phyloP scores from a whole-genome alignment of 1,140 invertebrate species.

The Calliphora vicina region DNA sequence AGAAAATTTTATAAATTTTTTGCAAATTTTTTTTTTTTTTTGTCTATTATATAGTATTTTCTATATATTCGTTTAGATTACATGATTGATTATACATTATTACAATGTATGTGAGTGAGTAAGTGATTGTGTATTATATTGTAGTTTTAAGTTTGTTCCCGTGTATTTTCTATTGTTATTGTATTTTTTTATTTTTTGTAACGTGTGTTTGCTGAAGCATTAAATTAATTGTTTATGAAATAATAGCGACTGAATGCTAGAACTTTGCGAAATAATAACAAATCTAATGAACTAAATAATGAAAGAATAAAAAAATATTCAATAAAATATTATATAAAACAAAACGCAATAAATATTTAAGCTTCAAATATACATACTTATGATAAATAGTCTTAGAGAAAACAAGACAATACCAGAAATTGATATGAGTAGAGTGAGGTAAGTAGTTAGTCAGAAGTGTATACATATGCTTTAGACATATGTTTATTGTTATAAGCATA shows the following conservation, averaged over 20 bases:
- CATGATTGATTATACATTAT: background rate
- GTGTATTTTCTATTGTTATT: background rate
- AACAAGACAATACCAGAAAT: background rate
- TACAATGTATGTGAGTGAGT: background rate
- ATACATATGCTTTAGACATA: too few relatives aligned
- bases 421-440: background rate
- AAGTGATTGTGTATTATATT: too few relatives aligned
- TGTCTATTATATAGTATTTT: background rate
- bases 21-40: background rate
- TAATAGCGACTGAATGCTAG: background rate
- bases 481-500: background rate
- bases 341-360: constrained; percentile 9
- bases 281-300: too few relatives aligned
- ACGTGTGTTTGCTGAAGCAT: background rate
- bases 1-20: too few relatives aligned
- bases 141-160: too few relatives aligned
- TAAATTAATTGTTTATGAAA: background rate
- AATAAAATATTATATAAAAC: background rate
- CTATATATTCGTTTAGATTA: background rate
- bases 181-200: background rate
- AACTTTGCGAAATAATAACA: background rate
- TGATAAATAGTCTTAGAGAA: background rate
- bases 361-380: background rate
- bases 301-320: background rate
- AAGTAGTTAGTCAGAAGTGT: background rate